phyloP scores from a whole-genome alignment of 2,113 vertebrate genomes.

The Epinephelus moara region DNA sequence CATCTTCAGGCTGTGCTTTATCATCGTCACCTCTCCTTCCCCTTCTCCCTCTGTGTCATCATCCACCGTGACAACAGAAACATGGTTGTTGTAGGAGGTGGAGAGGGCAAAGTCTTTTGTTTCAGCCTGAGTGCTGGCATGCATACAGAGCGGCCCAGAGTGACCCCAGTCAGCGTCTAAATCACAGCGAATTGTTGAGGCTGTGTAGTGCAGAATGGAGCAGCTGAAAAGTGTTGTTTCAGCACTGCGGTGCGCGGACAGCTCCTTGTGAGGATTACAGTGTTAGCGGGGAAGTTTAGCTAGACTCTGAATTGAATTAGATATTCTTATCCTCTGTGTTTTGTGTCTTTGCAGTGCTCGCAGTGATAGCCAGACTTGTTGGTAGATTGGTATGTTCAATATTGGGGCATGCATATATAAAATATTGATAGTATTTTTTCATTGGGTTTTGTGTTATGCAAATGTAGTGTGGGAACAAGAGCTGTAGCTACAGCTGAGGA shows the following conservation, averaged over 20 bases:
- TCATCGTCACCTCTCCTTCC: conserved; percentile 8
- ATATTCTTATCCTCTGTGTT: not conserved
- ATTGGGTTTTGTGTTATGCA: not conserved
- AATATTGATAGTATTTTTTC: not conserved
- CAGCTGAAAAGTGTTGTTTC: conserved; percentile 9
- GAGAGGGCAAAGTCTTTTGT: not conserved
- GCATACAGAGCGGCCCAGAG: conserved; percentile 35
- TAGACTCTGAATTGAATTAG: not conserved
- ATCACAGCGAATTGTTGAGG: conserved; percentile 15
- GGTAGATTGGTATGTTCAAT: not conserved
- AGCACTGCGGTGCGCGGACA: conserved; percentile 37
- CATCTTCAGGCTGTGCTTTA: no score
- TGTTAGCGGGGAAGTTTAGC: not conserved
- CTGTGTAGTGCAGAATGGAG: not conserved
- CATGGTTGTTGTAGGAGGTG: conserved; percentile 14
- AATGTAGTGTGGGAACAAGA: conserved; percentile 1
- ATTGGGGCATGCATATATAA: not conserved
- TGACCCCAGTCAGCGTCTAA: conserved; percentile 42
- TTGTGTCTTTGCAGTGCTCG: not conserved
- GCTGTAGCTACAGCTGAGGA: not conserved
- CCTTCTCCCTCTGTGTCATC: not conserved
- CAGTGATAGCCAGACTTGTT: not conserved
- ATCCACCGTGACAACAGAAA: conserved; percentile 36
- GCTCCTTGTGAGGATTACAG: conserved; percentile 13
- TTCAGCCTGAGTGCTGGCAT: not conserved